A percentile compares a stretch with the other conserved stretches of the same genome.
Evolutionary conservation across 2,888 invertebrate genomes (phyloP).

Genomic region (Microctonus hyperodae): DNA sequence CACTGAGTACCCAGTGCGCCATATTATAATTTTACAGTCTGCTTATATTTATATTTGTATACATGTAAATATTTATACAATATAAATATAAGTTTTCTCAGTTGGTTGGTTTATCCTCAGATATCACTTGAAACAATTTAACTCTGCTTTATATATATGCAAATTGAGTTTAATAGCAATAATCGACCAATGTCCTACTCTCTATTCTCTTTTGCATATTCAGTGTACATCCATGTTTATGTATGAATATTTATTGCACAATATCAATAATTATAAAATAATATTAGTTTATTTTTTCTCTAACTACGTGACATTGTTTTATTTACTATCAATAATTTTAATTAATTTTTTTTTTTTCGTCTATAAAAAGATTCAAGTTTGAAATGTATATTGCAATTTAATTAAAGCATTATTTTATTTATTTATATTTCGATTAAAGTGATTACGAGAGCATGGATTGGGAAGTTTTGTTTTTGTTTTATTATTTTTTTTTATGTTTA

Average conservation of each 20-base stretch:
- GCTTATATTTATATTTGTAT: not conserved
- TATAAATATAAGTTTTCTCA: not conserved
- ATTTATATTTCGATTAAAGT: not conserved
- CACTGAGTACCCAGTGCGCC: not conserved
- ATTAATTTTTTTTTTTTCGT: not conserved
- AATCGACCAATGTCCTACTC: not conserved
- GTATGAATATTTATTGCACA: not conserved
- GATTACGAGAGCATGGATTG: not conserved
- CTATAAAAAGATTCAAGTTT: not conserved
- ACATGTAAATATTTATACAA: not conserved
- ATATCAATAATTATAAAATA: not conserved
- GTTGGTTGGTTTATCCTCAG: not conserved
- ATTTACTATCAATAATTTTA: too few relatives aligned
- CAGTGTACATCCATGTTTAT: not conserved
- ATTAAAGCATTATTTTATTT: not conserved
- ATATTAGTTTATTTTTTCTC: not conserved
- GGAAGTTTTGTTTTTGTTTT: not conserved
- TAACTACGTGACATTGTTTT: not conserved
- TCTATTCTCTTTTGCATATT: not conserved
- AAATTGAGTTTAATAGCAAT: not conserved
- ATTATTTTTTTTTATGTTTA: not conserved
- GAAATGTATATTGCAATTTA: not conserved
- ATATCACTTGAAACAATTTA: not conserved
- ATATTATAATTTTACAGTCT: not conserved
- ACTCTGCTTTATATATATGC: not conserved